Evolutionary conservation across 2,888 invertebrate species (phyloP).

Genomic region (Punctoribates punctum): DNA sequence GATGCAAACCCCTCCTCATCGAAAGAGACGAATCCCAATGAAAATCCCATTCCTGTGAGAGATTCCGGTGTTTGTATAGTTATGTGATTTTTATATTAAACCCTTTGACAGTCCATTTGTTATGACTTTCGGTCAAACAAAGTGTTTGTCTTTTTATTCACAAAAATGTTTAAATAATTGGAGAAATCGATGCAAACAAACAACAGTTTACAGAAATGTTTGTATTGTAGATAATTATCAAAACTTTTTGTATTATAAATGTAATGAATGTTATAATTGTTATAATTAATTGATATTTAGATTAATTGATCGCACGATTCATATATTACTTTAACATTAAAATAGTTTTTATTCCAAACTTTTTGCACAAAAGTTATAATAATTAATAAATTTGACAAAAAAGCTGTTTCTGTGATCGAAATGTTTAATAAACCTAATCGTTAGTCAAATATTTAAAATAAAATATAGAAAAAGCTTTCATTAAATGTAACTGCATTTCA

Average conservation of each 20-base stretch:
- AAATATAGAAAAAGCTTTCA: neutral
- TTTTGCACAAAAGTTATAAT: conserved; percentile 15
- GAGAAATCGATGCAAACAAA: neutral
- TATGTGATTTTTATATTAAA: neutral
- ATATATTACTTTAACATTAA: neutral
- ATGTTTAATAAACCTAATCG: conserved; percentile 14
- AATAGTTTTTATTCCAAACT: neutral
- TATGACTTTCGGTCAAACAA: neutral
- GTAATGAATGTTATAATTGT: conserved; percentile 15
- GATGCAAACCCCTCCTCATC: conserved; percentile 2
- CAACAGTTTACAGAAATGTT: no score
- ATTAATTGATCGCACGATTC: neutral
- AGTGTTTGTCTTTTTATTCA: neutral
- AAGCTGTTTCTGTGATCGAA: conserved; percentile 37
- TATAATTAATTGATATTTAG: neutral
- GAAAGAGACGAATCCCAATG: conserved; percentile 10
- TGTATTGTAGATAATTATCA: no score
- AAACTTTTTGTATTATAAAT: neutral
- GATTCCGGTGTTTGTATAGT: conserved; percentile 33
- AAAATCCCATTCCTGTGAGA: neutral
- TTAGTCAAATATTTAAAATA: neutral
- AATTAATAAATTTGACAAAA: neutral
- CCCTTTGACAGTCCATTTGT: neutral
- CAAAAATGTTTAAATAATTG: neutral
- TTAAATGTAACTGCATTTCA: no score